A percentile compares a stretch with the other conserved stretches of the same genome.
Conservation (phyloP, 2,888 invertebrate genomes). For the Raillietiella orientalis region DNA sequence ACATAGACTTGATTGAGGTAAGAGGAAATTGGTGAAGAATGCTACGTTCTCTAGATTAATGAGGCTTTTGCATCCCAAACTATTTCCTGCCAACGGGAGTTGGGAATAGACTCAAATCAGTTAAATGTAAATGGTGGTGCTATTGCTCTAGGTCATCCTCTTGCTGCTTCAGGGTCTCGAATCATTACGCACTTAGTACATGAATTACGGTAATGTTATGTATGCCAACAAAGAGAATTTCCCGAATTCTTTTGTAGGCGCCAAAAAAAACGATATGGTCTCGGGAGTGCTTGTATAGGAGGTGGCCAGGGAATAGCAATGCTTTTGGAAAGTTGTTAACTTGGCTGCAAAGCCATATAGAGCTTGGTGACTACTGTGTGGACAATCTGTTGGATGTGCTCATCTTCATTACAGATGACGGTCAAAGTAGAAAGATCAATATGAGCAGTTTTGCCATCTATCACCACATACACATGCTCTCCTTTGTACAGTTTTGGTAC, state of each 20-base stretch:
- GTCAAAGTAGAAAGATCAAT: constrained; percentile 49
- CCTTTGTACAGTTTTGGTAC: constrained; percentile 79
- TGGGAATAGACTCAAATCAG: constrained; percentile 51
- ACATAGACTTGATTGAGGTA: constrained; percentile 78
- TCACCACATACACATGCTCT: constrained; percentile 48
- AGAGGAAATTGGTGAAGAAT: constrained; percentile 5
- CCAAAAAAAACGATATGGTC: constrained; percentile 44
- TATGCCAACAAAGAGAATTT: neutral
- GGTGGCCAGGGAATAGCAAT: constrained; percentile 94
- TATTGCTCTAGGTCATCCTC: constrained; percentile 83
- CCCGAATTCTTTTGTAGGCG: constrained; percentile 23
- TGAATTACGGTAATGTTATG: constrained; percentile 37
- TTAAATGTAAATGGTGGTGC: constrained; percentile 87
- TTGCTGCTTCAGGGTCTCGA: constrained; percentile 74
- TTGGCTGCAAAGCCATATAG: constrained; percentile 45
- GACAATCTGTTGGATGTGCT: constrained; percentile 43
- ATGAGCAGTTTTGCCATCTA: constrained; percentile 49
- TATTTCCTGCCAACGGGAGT: constrained; percentile 58
- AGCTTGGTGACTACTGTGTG: constrained; percentile 53
- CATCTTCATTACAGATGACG: constrained; percentile 48
- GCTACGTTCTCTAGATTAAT: constrained; percentile 37
- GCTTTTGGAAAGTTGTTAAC: constrained; percentile 46
- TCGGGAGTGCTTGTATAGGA: constrained; percentile 92
- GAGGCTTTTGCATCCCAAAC: constrained; percentile 94
- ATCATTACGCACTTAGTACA: constrained; percentile 71